Conservation (phyloP, 92 coral and sea anemone genomes). For the Montipora capitata region DNA sequence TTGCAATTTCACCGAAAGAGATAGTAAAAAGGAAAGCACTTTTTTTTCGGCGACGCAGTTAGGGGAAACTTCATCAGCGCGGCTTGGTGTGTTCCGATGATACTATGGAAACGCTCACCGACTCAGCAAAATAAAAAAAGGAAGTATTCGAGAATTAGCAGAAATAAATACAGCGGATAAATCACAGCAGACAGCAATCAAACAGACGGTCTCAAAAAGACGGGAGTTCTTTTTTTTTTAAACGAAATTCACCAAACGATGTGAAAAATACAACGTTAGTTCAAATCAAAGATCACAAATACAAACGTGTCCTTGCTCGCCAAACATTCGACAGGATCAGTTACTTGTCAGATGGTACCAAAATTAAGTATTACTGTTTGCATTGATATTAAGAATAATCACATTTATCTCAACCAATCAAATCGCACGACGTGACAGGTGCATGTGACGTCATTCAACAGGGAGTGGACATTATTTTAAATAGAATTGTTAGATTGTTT, state of each 20-base stretch:
- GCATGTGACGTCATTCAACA: constrained; percentile 29
- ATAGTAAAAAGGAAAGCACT: background rate
- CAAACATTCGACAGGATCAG: constrained; percentile 1
- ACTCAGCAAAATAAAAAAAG: background rate
- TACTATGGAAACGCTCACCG: background rate
- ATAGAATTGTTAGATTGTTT: constrained; percentile 25
- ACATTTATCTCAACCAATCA: constrained; percentile 16
- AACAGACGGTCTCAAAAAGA: too few species aligned
- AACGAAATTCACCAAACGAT: background rate
- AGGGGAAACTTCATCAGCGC: background rate
- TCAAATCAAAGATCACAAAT: background rate
- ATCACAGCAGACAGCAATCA: background rate
- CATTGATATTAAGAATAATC: constrained; percentile 13
- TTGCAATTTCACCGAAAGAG: background rate
- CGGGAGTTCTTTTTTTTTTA: background rate
- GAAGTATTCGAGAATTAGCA: background rate
- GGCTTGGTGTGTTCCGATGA: background rate
- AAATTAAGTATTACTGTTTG: constrained; percentile 34
- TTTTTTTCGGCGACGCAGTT: background rate
- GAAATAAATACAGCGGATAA: background rate
- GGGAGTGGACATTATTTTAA: constrained; percentile 21
- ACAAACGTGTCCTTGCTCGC: background rate
- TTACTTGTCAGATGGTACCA: background rate
- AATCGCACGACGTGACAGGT: constrained; percentile 15
- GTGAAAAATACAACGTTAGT: background rate